Evolutionary conservation across 2,888 invertebrate genomes (phyloP).

Genomic region (Myathropa florea): DNA sequence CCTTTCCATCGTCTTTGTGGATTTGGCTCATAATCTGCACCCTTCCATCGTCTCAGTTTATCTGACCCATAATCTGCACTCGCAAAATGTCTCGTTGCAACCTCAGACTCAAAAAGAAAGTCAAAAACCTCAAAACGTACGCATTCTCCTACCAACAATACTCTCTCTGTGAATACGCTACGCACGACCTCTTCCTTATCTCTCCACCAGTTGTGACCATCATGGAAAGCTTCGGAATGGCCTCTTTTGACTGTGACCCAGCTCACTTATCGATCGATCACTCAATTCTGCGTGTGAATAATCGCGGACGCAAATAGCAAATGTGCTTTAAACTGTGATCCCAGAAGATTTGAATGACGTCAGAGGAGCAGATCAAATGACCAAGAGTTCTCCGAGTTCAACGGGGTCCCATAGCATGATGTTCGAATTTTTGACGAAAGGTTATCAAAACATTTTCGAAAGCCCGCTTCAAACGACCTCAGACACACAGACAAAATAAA

Average conservation of each 20-base stretch:
- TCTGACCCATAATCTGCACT: no score
- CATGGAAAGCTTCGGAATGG: not conserved
- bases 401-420: not conserved
- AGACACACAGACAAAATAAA: not conserved
- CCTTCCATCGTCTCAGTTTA: no score
- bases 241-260: not conserved
- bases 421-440: not conserved
- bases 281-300: not conserved
- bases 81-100: no score
- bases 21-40: no score
- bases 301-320: not conserved
- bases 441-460: not conserved
- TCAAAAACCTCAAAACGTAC: no score
- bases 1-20: no score
- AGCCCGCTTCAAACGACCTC: not conserved
- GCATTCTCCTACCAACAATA: not conserved
- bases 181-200: not conserved
- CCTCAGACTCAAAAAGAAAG: no score
- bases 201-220: not conserved
- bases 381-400: slow-evolving; percentile 8
- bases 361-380: not conserved
- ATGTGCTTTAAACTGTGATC: not conserved
- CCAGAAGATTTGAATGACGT: slow-evolving; percentile 11
- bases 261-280: not conserved
- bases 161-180: not conserved